Percentiles rank a stretch among this genome's conserved stretches.
These are phyloP conservation scores for Solen grandis DNA, from an alignment of 1,140 invertebrate genomes.

Conservation along the genomic window DNA sequence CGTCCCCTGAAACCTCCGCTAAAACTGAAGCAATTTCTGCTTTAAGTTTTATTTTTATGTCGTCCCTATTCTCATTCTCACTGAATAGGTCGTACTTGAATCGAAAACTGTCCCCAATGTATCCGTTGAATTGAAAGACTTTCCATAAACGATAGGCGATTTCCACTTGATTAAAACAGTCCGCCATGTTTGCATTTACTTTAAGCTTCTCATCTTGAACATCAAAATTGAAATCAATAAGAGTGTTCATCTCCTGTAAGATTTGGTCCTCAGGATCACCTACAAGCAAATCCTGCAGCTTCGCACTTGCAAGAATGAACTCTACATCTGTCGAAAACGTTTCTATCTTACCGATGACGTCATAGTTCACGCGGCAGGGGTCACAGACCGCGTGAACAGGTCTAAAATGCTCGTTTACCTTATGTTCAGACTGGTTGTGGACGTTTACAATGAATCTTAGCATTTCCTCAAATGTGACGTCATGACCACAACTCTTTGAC, in stretches of 20 bases:
- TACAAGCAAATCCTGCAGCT: background rate
- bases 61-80: constrained; percentile 1
- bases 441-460: constrained; percentile 39
- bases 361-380: constrained; percentile 48
- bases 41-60: constrained; percentile 12
- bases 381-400: constrained; percentile 54
- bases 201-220: background rate
- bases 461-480: constrained; percentile 63
- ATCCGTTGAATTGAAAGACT: constrained; percentile 41
- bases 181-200: background rate
- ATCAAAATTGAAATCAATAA: constrained; percentile 39
- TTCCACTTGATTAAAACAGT: constrained; percentile 21
- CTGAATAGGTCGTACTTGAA: constrained; percentile 25
- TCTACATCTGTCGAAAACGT: constrained; percentile 29
- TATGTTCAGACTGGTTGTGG: background rate
- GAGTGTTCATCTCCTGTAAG: constrained; percentile 18
- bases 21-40: constrained; percentile 2
- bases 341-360: constrained; percentile 45
- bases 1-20: background rate
- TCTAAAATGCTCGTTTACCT: constrained; percentile 59
- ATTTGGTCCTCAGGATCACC: background rate
- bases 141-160: constrained; percentile 20
- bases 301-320: constrained; percentile 15
- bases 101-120: constrained; percentile 10
- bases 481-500: constrained; percentile 57